Evolutionary conservation across 2,888 invertebrate species (phyloP), one percentile per base, ranked within the genome.

Genomic region (Campaea margaritaria): DNA sequence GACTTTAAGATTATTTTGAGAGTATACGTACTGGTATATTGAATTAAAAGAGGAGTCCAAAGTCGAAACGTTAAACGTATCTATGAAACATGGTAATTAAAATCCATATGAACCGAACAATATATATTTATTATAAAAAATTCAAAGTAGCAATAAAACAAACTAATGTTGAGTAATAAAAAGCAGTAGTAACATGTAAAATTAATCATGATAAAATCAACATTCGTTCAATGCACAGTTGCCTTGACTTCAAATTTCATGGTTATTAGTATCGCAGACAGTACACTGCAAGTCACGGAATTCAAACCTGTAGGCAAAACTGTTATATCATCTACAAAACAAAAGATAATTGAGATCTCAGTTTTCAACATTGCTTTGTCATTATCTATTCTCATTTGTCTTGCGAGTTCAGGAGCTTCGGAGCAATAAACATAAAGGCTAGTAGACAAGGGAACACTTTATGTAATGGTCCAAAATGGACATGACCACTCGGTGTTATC

Each of bases 401-500:
- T 59, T 39, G 8, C n/a, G n/a, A 28, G 50, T 47, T 56, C 60
- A 48, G 51, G 31, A 61, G 60, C 60, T 56, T 61, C 27, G 55
- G 44, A 46, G 46, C 47, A 51, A 64, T 63, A 65, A 65, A 69
- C 69, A 75, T 76, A 69, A 77, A 56, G 51, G 74, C 64, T 64
- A 65, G 61, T 61, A 68, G 70, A 79, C 79, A 88, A 89, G 84
- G 73, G 75, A 79, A 81, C 83, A 85, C 83, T 87, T 60, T 61
- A 56, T 66, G 84, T 87, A 89, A 90, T 89, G 89, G 87, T 75
- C 80, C 72, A 79, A 80, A 84, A 83, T 75, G 82, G 86, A 85
- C 82, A 73, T 70, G 73, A 78, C 75, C 74, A 76, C 67, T 69
- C 60, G 31, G 53, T 76, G 79, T 86, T 90, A 89, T 89, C 89